Percentiles rank a stretch among this genome's conserved stretches.
Conservation (phyloP, 1,140 invertebrate genomes). For the Drosophila tani region DNA sequence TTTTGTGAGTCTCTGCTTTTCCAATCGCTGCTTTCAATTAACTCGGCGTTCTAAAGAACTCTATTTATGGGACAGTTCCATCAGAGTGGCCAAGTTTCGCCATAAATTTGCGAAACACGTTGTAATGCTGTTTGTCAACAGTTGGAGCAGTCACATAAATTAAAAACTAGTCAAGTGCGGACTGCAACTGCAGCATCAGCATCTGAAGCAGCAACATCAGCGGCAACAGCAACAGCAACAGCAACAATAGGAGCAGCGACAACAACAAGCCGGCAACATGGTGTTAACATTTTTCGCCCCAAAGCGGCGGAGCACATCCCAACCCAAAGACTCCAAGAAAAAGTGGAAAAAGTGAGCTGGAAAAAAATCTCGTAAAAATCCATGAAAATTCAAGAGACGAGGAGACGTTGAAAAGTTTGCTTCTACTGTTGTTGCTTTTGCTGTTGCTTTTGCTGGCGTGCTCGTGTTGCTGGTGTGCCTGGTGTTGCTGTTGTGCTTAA, state of each 20-base stretch:
- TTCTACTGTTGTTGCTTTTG: slow-evolving; percentile 33
- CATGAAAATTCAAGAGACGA: slow-evolving; percentile 79
- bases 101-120: slow-evolving; percentile 81
- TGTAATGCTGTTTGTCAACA: slow-evolving; percentile 83
- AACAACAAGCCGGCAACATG: slow-evolving; percentile 66
- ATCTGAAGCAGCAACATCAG: slow-evolving; percentile 19
- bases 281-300: slow-evolving; percentile 79
- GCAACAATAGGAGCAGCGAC: slow-evolving; percentile 39
- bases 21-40: slow-evolving; percentile 53
- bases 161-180: slow-evolving; percentile 79
- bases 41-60: slow-evolving; percentile 52
- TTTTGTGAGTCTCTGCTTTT: slow-evolving; percentile 20
- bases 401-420: slow-evolving; percentile 55
- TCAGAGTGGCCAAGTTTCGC: slow-evolving; percentile 63
- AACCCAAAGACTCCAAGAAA: slow-evolving; percentile 42
- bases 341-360: slow-evolving; percentile 38
- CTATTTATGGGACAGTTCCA: slow-evolving; percentile 75
- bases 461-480: slow-evolving; percentile 35
- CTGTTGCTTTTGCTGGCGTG: slow-evolving; percentile 40
- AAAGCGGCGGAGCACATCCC: slow-evolving; percentile 46
- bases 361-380: slow-evolving; percentile 76
- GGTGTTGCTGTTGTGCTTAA: slow-evolving; percentile 45
- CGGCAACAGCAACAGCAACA: slow-evolving; percentile 34
- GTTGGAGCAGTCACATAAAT: slow-evolving; percentile 80
- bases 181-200: slow-evolving; percentile 53